Evolutionary conservation across 2,113 vertebrate species (phyloP), one percentile per base, ranked within the genome.

Genomic region (Suricata suricatta): DNA sequence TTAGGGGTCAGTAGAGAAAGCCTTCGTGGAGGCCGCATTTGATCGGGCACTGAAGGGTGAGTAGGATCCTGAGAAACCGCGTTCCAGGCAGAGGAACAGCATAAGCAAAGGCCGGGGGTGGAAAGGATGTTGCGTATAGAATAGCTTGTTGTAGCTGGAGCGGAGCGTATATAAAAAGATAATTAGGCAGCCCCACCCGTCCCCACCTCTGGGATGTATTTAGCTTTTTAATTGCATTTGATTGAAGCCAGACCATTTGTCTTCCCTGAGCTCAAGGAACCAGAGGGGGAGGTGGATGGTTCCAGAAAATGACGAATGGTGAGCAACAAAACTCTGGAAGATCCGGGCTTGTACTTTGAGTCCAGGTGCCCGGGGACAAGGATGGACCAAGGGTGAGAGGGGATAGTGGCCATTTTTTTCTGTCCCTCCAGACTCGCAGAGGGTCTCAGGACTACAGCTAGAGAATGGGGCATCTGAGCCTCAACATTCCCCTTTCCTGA

Each of bases 191-290:
- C 10, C 33, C 54, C 6, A 1, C 7, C 60, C 54, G 25, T 27
- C n/a, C 10, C 29, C 33, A n/a, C 17, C 31, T 11, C 19, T 13
- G 47, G 85, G 12, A 60, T 31, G 25, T 77, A 41, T 13, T 76
- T 86, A 41, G 38, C 47, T 66, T 97, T 77, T 94, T 33, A 66
- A 84, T 90, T 79, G 21, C 33, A 57, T 84, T 74, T 93, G 27
- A 64, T 95, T 68, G 69, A 90, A 69, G 38, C 76, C 60, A 87
- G 77, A 50, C 86, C 27, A 15, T 95, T 2, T 50, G 44, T 88
- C 71, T 74, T 91, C 35, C 33, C 52, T 17, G 64, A 93, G 82
- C 41, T 85, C 79, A 72, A 27, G 72, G 57, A 80, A 47, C 15
- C 35, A 35, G 81, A 84, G 63, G 47, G 47, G 41, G 72, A 6